Conservation (phyloP, 2,113 vertebrate genomes). For the Cnemophilus loriae region DNA sequence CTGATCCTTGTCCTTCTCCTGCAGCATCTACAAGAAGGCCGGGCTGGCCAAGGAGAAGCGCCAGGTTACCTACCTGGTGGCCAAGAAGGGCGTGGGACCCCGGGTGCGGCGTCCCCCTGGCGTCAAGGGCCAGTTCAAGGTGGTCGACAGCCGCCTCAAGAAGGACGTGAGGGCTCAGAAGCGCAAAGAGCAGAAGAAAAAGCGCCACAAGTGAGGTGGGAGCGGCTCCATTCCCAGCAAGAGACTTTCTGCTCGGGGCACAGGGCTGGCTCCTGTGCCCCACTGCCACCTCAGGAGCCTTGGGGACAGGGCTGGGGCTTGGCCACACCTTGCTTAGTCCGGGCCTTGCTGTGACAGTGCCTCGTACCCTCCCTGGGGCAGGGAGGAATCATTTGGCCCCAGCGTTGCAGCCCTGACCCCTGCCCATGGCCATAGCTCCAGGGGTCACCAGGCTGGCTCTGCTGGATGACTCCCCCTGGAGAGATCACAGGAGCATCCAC, state of each 20-base stretch:
- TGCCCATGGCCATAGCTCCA: fast-evolving
- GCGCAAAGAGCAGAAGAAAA: conserved; percentile 78
- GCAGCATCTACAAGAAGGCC: conserved; percentile 95
- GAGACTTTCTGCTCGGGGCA: fast-evolving
- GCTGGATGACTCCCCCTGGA: not conserved
- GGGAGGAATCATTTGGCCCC: not conserved
- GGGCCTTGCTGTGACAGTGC: not conserved
- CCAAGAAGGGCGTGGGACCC: conserved; percentile 86
- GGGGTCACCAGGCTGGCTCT: not conserved
- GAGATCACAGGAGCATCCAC: fast-evolving
- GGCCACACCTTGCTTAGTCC: fast-evolving
- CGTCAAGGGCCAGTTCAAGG: conserved; percentile 89
- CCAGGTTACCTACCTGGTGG: conserved; percentile 89
- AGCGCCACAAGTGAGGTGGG: conserved; percentile 49
- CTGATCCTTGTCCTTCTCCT: not conserved
- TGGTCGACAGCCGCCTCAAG: conserved; percentile 92
- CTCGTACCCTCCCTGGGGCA: not conserved
- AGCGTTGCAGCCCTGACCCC: fast-evolving
- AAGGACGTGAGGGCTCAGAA: conserved; percentile 86
- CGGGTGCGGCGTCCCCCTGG: conserved; percentile 86
- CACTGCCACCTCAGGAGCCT: fast-evolving
- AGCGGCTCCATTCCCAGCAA: fast-evolving
- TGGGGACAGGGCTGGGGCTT: not conserved
- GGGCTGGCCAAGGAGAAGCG: conserved; percentile 91
- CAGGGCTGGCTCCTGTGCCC: not conserved